Conservation (phyloP, 1,140 invertebrate genomes). For the Zaprionus nigranus region DNA sequence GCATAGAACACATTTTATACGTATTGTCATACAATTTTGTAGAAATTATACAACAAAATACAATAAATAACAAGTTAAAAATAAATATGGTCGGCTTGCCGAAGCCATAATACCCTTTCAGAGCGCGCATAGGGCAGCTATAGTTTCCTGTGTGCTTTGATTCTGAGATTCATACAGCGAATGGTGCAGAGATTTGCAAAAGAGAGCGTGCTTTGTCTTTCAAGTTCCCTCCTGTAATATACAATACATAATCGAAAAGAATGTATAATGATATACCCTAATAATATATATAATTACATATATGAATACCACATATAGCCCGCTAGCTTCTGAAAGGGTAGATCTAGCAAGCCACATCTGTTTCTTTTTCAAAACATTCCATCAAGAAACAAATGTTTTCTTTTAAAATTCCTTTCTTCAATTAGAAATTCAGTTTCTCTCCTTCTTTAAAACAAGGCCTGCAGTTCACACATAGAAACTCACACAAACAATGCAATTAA, state of each 20-base stretch:
- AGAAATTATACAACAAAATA: constrained; percentile 63
- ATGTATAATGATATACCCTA: no score
- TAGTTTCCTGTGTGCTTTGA: not conserved
- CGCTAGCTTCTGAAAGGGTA: not conserved
- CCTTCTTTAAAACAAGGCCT: not conserved
- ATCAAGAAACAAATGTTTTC: not conserved
- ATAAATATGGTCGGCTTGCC: not conserved
- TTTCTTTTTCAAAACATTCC: not conserved
- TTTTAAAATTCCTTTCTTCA: not conserved
- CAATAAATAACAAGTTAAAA: not conserved
- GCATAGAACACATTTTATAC: constrained; percentile 65
- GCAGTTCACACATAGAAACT: not conserved
- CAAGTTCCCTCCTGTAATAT: not conserved
- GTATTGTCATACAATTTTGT: constrained; percentile 76
- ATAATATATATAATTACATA: no score
- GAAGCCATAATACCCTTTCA: not conserved
- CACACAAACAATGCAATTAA: constrained; percentile 4
- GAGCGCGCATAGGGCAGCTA: not conserved
- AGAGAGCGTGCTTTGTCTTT: not conserved
- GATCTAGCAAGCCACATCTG: not conserved
- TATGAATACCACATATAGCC: no score
- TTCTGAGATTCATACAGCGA: not conserved
- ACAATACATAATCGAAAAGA: not conserved
- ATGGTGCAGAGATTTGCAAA: not conserved
- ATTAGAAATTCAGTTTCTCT: not conserved